Evolutionary conservation across 2,888 invertebrate genomes (phyloP), one percentile per base, ranked within the genome.

Genomic region (Thecocarcelia acutangulata): DNA sequence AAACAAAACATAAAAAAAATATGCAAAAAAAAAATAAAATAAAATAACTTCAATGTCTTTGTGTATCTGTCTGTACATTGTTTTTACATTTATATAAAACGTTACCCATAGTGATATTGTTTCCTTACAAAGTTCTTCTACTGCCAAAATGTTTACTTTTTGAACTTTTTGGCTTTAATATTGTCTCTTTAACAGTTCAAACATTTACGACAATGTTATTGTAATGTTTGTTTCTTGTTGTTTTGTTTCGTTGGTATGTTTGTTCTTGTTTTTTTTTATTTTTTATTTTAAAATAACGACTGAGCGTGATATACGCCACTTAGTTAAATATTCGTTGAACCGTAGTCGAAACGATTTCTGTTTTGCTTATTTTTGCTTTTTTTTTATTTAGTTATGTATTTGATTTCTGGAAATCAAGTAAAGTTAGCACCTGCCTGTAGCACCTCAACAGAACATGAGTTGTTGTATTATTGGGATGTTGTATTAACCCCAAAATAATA

Each of bases 261-360:
- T 66, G 24, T 66, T 58, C 24, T 58, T 76, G 21, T 63, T 69
- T 73, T 17, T 17, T 70, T 50, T n/a, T n/a, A n/a, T n/a, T 42
- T 72, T 66, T 72, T 66, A 78, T 28, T 33, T 8, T 33, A 1
- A 9, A 33, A 68, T 79, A 79, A 79, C 70, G 70, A 75, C 48
- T 75, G 80, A 82, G 83, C 85, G 85, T 84, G 83, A 83, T 84
- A 76, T 83, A 79, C 58, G 83, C 82, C 83, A 84, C 84, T 84
- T 84, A 80, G 82, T 82, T 74, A 82, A 61, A 70, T 73, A 66
- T 75, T 75, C 74, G 74, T 70, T 75, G 74, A 78, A 82, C 74
- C 78, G 54, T 70, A 66, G 64, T 52, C 66, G 70, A 70, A 54
- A 72, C 15, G 13, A 66, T 56, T 42, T 70, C 28, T 21, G 40